A percentile compares a stretch with the other conserved stretches of the same genome.
Evolutionary conservation across 2,888 invertebrate species (phyloP).

Genomic region (Ctenicera cuprea): DNA sequence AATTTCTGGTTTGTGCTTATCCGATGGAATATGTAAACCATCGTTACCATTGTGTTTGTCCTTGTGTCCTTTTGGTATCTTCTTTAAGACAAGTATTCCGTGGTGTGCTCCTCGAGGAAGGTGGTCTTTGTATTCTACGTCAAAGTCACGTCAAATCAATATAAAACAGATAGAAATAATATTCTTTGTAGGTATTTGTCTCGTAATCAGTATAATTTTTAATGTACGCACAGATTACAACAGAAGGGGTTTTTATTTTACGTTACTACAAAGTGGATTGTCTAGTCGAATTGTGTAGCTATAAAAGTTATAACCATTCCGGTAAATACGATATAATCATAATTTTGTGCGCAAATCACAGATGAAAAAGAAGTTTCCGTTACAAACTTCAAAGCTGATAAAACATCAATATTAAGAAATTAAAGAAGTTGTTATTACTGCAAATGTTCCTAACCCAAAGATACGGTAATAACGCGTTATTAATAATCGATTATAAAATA

Average conservation of each 20-base stretch:
- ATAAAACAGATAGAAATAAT: background rate
- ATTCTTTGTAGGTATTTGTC: background rate
- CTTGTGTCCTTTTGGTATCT: conserved; percentile 60
- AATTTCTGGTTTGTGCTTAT: conserved; percentile 35
- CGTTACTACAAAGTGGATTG: too few relatives aligned
- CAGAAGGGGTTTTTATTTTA: too few relatives aligned
- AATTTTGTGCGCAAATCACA: too few relatives aligned
- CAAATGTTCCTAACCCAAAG: too few relatives aligned
- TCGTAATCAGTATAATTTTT: background rate
- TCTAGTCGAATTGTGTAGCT: too few relatives aligned
- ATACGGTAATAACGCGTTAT: background rate
- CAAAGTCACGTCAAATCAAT: conserved; percentile 60
- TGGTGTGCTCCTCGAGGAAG: conserved; percentile 62
- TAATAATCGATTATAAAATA: conserved; percentile 8
- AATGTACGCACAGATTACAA: conserved; percentile 11
- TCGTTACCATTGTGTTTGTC: conserved; percentile 47
- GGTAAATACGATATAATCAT: too few relatives aligned
- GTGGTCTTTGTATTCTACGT: conserved; percentile 62
- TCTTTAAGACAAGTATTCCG: conserved; percentile 69
- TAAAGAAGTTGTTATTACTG: too few relatives aligned
- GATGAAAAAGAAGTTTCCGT: too few relatives aligned
- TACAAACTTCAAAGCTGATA: too few relatives aligned
- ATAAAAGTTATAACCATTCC: too few relatives aligned
- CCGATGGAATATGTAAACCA: conserved; percentile 32
- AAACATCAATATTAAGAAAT: too few relatives aligned